Evolutionary conservation across 2,113 vertebrate genomes (phyloP).

Genomic region (Cygnus buccinator): DNA sequence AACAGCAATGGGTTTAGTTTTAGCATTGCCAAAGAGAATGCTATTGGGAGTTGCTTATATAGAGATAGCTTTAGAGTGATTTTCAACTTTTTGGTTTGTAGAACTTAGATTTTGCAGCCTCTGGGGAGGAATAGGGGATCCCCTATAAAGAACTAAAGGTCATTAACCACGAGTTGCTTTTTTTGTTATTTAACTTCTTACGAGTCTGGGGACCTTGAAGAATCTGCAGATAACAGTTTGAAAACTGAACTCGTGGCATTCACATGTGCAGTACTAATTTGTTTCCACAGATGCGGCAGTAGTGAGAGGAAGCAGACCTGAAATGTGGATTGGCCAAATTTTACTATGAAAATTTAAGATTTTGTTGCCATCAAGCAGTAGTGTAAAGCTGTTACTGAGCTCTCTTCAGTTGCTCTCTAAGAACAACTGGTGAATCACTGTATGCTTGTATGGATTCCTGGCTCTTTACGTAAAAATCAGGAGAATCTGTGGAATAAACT

Average conservation of each 20-base stretch:
- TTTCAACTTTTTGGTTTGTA: background rate
- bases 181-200: background rate
- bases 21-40: background rate
- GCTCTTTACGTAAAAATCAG: background rate
- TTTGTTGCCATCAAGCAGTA: background rate
- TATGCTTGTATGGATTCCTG: background rate
- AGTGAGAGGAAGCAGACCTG: background rate
- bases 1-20: background rate
- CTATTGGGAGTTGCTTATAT: background rate
- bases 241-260: background rate
- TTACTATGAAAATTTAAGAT: background rate
- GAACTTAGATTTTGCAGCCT: background rate
- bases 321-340: background rate
- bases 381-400: background rate
- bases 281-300: rapidly evolving
- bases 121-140: background rate
- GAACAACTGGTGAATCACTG: background rate
- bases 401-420: background rate
- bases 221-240: background rate
- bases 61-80: background rate
- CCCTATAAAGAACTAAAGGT: background rate
- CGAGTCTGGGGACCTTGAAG: rapidly evolving
- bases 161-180: background rate
- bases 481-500: background rate
- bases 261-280: background rate